Base-by-base conservation (phyloP, 2,888 invertebrate genomes). In the Fragum whitleyi region DNA sequence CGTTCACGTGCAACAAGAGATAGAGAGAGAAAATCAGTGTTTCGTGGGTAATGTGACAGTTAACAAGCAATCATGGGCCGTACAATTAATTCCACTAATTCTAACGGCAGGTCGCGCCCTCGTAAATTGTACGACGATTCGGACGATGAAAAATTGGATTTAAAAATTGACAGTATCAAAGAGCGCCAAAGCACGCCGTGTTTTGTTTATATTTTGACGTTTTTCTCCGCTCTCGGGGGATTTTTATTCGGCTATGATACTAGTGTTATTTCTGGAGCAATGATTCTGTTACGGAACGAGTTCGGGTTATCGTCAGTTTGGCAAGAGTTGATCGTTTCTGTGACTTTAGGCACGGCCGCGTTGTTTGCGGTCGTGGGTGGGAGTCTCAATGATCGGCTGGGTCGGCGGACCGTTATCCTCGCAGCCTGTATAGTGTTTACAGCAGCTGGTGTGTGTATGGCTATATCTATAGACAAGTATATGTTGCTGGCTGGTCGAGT, bases 201-300 rank as follows among this genome's bases (percentile, higher is more conserved):
- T 21, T 91, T 91, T 83, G 88, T 93, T 53, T 90, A 90, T 74
- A 28, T 90, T n/a, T 78, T 93, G 51, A 88, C 93, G 26, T 89
- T 91, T 73, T 91, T 93, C 83, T 89, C 93, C 1, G 91, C 93
- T 29, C 91, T 93, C 55, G 95, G 95, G 3, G 95, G 95, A 2
- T 95, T 95, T 87, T 91, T 95, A n/a, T 95, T 95, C 89, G 95
- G 95, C 23, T 95, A 95, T 90, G 95, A 95, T 87, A 95, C 95
- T 0, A 95, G 95, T 16, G 95, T 95, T 47, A 75, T 76, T 26
- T 95, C 95, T 0, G 94, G 95, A 14, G 94, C 95, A 9, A 94
- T 94, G 93, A 90, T 94, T 32, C 86, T 94, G 47, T 87, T 94
- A 26, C 91, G 94, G 77, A 92, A 93, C 74, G 90, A 93, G 57